Evolutionary conservation across 2,113 vertebrate genomes (phyloP).

Genomic region (Puma concolor): DNA sequence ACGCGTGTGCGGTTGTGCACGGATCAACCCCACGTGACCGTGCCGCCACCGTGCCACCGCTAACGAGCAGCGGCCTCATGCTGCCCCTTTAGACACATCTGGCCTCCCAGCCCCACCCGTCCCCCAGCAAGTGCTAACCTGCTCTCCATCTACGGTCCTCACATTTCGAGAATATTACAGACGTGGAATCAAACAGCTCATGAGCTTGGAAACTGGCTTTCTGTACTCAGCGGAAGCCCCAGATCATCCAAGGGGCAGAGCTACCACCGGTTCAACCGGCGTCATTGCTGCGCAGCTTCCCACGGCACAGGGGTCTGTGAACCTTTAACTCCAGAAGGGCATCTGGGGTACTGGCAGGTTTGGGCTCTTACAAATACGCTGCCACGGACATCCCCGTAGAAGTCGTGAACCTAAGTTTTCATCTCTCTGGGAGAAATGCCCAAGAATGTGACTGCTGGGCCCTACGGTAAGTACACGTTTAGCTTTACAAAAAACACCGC

Average conservation of each 20-base stretch:
- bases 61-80: neutral
- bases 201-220: neutral
- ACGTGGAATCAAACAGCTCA: neutral
- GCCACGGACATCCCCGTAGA: neutral
- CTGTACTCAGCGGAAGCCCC: neutral
- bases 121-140: too few species aligned
- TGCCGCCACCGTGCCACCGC: neutral
- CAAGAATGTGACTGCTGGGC: neutral
- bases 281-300: too few species aligned
- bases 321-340: neutral
- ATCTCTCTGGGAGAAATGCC: neutral
- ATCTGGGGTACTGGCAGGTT: neutral
- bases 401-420: neutral
- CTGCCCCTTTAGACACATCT: neutral
- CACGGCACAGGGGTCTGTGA: neutral
- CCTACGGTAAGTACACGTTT: neutral
- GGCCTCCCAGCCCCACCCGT: neutral
- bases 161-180: too few species aligned
- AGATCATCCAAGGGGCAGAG: neutral
- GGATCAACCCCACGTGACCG: neutral
- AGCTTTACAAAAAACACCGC: neutral
- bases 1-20: neutral
- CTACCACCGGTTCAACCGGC: neutral
- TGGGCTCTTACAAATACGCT: neutral
- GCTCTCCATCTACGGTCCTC: neutral